phyloP scores from a whole-genome alignment of 2,113 vertebrate species.

The Scortum barcoo region DNA sequence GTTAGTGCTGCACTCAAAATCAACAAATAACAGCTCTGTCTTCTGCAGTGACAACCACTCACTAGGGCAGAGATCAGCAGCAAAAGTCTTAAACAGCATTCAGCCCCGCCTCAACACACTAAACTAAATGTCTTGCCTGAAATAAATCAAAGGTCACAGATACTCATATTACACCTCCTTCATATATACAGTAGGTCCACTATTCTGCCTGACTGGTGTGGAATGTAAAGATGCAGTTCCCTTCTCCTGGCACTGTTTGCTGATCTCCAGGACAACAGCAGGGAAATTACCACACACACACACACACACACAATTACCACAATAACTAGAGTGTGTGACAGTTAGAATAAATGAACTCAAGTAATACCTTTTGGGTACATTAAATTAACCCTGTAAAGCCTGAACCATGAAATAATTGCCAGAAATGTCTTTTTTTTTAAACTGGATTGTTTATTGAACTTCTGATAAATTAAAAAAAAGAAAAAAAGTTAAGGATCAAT shows the following conservation, averaged over 20 bases:
- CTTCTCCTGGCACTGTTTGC: not conserved
- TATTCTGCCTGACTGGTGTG: not conserved
- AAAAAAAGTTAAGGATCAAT: no score
- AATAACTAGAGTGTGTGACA: not conserved
- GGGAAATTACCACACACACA: no score
- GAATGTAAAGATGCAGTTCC: not conserved
- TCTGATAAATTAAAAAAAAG: no score
- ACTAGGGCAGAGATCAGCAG: not conserved
- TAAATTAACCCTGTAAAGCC: no score
- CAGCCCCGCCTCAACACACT: not conserved
- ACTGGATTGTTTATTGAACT: no score
- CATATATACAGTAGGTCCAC: not conserved
- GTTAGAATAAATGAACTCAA: no score
- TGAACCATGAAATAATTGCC: no score
- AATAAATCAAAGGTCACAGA: not conserved
- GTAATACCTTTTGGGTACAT: no score
- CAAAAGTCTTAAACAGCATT: not conserved
- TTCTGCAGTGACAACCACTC: conserved; percentile 8
- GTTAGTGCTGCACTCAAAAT: conserved; percentile 1
- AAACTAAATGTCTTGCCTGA: not conserved
- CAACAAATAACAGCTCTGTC: conserved; percentile 15
- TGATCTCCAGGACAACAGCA: not conserved
- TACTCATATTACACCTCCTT: not conserved
- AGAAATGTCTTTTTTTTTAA: no score
- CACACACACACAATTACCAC: not conserved